Conservation (phyloP, 1,140 invertebrate species). For the Gryllus bimaculatus region DNA sequence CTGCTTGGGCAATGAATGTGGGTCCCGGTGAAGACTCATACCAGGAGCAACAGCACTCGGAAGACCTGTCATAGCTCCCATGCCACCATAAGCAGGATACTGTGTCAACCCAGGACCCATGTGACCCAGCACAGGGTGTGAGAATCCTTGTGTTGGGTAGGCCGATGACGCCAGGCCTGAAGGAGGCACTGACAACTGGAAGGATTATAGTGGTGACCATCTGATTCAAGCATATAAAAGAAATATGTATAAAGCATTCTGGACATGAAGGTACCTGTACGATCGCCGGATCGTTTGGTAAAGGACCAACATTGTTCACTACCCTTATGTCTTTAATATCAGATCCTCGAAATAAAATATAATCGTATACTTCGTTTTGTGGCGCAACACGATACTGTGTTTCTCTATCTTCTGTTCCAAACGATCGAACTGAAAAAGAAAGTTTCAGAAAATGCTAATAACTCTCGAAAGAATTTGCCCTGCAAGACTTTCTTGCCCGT, state of each 20-base stretch:
- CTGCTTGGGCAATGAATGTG: constrained; percentile 45
- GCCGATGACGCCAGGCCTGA: constrained; percentile 27
- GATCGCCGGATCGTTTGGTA: constrained; percentile 90
- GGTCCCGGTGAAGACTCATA: constrained; percentile 40
- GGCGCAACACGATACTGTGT: constrained; percentile 87
- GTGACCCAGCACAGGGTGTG: constrained; percentile 43
- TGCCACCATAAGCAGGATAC: constrained; percentile 32
- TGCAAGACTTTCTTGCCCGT: not conserved
- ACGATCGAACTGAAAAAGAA: constrained; percentile 77
- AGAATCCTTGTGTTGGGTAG: constrained; percentile 33
- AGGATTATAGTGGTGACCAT: constrained; percentile 2
- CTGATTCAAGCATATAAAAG: not conserved
- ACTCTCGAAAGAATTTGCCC: not conserved
- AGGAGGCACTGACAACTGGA: constrained; percentile 60
- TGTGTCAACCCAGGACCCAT: constrained; percentile 42
- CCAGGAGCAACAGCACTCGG: constrained; percentile 46
- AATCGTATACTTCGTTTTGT: constrained; percentile 96
- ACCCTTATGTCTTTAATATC: constrained; percentile 99
- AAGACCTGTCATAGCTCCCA: constrained; percentile 38
- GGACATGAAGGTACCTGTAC: constrained; percentile 53
- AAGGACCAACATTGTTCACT: constrained; percentile 63
- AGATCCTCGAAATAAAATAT: constrained; percentile 93
- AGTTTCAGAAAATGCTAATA: not conserved
- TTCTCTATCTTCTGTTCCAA: constrained; percentile 95
- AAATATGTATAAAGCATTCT: not conserved